Base-by-base conservation (phyloP, 2,888 invertebrate genomes). In the Seira musarum region DNA sequence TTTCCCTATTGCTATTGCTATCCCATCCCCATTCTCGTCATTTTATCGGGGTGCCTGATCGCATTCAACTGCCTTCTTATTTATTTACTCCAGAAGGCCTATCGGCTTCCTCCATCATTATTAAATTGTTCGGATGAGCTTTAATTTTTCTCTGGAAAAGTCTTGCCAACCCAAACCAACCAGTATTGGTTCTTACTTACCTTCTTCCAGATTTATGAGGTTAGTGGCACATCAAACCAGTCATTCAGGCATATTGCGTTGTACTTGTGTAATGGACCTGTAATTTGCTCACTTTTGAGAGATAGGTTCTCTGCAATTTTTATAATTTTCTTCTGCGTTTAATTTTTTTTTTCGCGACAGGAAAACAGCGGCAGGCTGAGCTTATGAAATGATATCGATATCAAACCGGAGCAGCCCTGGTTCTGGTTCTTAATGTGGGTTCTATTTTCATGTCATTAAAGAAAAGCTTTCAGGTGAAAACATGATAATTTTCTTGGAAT, bases 381-480 rank as follows among this genome's bases (percentile, higher is more conserved):
- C 22, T 65, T 65, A 15, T 6, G 25, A 30, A 65, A 65, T 5
- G 15, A 2, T 35, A 66, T 67, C 67, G 22, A 67, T 40, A 67
- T 67, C n/a, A n/a, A n/a, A n/a, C n/a, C n/a, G n/a, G n/a, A n/a
- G n/a, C n/a, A n/a, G n/a, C n/a, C n/a, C n/a, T n/a, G n/a, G n/a
- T n/a, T n/a, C n/a, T n/a, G n/a, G n/a, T n/a, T n/a, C n/a, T n/a
- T n/a, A n/a, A n/a, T n/a, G n/a, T n/a, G n/a, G n/a, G n/a, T n/a
- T 49, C 1, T 30, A 10, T 1, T 35, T 77, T 77, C 65, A 68
- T 46, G 53, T 72, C 77, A 67, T 72, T 81, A 63, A 68, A 63
- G 60, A 68, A n/a, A 76, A 67, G 65, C 67, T 72, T 66, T 77
- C 75, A 46, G 72, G 71, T 66, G 80, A 75, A 81, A 81, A 81